Base-by-base conservation (phyloP, 2,888 invertebrate genomes). In the Netelia fuscicornis region DNA sequence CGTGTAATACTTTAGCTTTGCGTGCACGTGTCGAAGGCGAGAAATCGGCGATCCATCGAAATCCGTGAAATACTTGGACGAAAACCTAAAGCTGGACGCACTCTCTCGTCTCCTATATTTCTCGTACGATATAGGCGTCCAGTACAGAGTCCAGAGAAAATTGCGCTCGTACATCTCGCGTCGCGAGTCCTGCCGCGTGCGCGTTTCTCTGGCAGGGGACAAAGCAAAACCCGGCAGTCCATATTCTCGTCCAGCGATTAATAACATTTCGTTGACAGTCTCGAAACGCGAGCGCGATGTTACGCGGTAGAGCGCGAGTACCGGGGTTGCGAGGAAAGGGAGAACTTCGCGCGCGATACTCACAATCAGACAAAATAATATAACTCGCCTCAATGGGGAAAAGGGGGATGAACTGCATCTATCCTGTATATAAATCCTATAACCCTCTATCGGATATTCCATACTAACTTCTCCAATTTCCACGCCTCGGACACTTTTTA, bases 221-320 rank as follows among this genome's bases (percentile, higher is more conserved):
- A 81, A 75, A 80, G 83, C 81, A 67, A 80, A 81, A 82, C 77
- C 71, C 25, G 75, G 30, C 68, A 83, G 72, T 81, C 75, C 70
- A 83, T 86, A 83, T 83, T 71, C 71, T 65, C 84, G 64, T 77
- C 67, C 56, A 17, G 17, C 74, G 80, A 86, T 86, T 83, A 86
- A 84, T 86, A 81, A 82, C 68, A 82, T 84, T 84, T 84, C 80
- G 70, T 67, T 83, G 81, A 78, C 82, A 83, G 70, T 77, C 77
- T 62, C 52, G 62, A 62, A 54, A 64, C 75, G 74, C 74, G 65
- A 52, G 67, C 48, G 60, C 11, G n/a, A 37, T 52, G 78, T 70
- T 60, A 70, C 3, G 78, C 37, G 60, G 58, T 56, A 62, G 60
- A 67, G 25, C 44, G 17, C 6, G 48, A 68, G 48, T 30, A 0